phyloP scores from a whole-genome alignment of 2,797 vertebrate species.

The Synaphobranchus kaupii region DNA sequence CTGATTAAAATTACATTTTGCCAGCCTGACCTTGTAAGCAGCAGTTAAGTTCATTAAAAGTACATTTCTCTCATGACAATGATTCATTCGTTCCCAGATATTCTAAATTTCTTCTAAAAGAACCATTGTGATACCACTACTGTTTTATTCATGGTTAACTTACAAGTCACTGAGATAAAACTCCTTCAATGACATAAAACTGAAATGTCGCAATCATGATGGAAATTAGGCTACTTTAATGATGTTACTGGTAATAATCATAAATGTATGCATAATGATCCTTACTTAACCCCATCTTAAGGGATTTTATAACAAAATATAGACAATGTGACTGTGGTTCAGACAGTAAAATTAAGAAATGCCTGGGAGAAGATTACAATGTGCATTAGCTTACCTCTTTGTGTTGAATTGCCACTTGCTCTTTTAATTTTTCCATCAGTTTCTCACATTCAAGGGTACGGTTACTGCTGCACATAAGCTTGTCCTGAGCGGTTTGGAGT shows the following conservation, averaged over 20 bases:
- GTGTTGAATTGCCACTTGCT: conserved; percentile 56
- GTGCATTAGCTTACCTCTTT: conserved; percentile 47
- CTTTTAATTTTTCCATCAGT: conserved; percentile 51
- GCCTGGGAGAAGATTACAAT: background rate
- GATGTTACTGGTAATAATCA: background rate
- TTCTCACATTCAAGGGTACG: conserved; percentile 43
- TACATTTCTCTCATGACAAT: conserved; percentile 82
- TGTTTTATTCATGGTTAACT: conserved; percentile 47
- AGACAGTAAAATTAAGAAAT: background rate
- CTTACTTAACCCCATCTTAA: background rate
- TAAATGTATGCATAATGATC: background rate
- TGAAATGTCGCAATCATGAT: background rate
- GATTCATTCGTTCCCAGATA: conserved; percentile 80
- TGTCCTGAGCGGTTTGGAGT: conserved; percentile 58
- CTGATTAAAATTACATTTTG: conserved; percentile 84
- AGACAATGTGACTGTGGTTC: background rate
- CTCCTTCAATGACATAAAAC: conserved; percentile 3
- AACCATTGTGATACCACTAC: conserved; percentile 61
- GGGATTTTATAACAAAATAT: background rate
- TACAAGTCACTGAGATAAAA: background rate
- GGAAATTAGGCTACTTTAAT: conserved; percentile 2
- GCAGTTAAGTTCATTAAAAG: conserved; percentile 82
- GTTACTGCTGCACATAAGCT: conserved; percentile 52
- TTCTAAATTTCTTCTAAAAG: conserved; percentile 73
- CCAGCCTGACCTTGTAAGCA: conserved; percentile 79